Conservation (phyloP, 2,113 vertebrate species). For the Oxygymnocypris stewartii region DNA sequence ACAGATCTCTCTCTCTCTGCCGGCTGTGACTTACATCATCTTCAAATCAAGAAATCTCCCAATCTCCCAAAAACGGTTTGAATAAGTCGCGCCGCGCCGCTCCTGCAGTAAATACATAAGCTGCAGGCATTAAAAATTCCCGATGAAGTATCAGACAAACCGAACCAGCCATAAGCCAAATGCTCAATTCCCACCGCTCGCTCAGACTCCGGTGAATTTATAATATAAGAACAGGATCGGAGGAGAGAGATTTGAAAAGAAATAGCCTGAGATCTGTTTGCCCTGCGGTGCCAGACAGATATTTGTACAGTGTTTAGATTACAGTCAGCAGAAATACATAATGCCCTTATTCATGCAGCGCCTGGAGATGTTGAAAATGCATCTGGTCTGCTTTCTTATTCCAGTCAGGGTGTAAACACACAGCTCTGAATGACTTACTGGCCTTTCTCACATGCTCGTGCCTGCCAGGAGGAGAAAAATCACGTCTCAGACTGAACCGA, state of each 20-base stretch:
- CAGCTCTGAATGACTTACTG: neutral
- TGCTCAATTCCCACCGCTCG: neutral
- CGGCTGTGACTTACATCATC: neutral
- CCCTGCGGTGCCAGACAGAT: neutral
- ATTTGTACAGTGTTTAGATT: conserved; percentile 20
- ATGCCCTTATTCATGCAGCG: neutral
- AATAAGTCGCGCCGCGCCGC: neutral
- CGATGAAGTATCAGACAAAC: conserved; percentile 1
- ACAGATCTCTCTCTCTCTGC: neutral
- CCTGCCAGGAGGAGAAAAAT: neutral
- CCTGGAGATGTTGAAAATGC: conserved; percentile 16
- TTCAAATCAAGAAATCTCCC: conserved; percentile 21
- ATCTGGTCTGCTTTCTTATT: conserved; percentile 19
- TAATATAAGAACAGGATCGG: neutral
- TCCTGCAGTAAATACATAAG: conserved; percentile 3
- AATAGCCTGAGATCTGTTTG: neutral
- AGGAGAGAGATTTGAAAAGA: neutral
- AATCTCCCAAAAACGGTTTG: conserved; percentile 10
- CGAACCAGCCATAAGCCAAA: conserved; percentile 5
- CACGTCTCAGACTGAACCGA: neutral
- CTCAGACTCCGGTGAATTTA: neutral
- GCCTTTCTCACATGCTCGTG: neutral
- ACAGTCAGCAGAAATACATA: conserved; percentile 20
- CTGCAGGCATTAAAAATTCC: neutral
- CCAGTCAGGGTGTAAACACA: neutral